Conservation (phyloP, 1,140 invertebrate species). For the Teleogryllus occipitalis region DNA sequence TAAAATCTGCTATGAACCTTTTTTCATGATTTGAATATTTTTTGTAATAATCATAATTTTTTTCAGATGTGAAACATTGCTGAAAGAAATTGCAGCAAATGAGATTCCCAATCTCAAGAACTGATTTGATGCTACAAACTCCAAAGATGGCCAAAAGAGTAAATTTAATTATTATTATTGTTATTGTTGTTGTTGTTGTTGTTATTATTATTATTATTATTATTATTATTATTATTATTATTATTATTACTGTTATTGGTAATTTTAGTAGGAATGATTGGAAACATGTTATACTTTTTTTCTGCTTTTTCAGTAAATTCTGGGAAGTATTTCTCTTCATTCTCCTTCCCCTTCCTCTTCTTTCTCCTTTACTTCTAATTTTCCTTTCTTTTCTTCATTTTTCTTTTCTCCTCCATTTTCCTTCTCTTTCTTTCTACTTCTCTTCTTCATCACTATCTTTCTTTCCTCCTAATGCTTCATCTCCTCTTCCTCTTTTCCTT, state of each 20-base stretch:
- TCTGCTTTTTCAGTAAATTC: neutral
- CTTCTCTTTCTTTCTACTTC: neutral
- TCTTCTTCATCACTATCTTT: neutral
- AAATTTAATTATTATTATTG: neutral
- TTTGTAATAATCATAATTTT: too few species aligned
- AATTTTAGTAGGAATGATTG: neutral
- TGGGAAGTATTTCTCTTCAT: neutral
- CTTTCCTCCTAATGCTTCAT: neutral
- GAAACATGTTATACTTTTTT: neutral
- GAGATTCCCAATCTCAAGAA: too few species aligned
- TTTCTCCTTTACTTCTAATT: neutral
- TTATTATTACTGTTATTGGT: neutral
- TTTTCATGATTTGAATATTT: too few species aligned
- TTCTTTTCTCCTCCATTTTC: neutral
- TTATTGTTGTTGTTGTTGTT: neutral
- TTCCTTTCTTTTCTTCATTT: slow-evolving; percentile 8
- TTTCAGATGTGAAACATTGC: too few species aligned
- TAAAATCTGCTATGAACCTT: too few species aligned
- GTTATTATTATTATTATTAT: slow-evolving; percentile 3
- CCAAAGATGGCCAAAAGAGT: neutral
- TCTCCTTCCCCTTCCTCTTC: neutral
- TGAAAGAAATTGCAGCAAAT: too few species aligned
- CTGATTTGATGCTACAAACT: neutral
- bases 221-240: slow-evolving; percentile 8
- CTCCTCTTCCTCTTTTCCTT: too few species aligned